Evolutionary conservation across 2,888 invertebrate species (phyloP).

Genomic region (Diploptera punctata): DNA sequence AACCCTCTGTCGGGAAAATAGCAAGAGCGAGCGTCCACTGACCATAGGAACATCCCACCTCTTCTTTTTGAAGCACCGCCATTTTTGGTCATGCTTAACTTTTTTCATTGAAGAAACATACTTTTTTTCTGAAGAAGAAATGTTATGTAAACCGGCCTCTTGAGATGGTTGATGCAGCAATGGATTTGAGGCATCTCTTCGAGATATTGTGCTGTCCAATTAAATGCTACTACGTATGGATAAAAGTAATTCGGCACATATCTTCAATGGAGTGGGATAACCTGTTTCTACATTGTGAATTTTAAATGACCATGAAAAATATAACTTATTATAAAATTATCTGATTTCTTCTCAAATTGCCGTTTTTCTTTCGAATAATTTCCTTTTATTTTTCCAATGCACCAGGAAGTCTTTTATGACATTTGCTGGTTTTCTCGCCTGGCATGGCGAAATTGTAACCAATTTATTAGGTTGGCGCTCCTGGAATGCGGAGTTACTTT

Average conservation of each 20-base stretch:
- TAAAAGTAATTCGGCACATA: neutral
- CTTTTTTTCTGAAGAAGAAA: neutral
- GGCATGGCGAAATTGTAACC: too few species aligned
- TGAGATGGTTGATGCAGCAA: slow-evolving; percentile 8
- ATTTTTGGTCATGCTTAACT: slow-evolving; percentile 26
- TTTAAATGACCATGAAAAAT: too few species aligned
- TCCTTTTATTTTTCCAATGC: too few species aligned
- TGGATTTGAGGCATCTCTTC: neutral
- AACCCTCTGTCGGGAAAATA: neutral
- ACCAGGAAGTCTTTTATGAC: too few species aligned
- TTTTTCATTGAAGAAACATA: neutral
- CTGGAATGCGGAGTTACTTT: too few species aligned
- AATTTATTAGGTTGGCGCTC: too few species aligned
- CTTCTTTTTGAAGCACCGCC: slow-evolving; percentile 14
- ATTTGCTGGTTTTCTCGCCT: too few species aligned
- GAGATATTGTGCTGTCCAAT: neutral
- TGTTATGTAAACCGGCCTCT: neutral
- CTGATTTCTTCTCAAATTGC: too few species aligned
- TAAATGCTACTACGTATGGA: slow-evolving; percentile 9
- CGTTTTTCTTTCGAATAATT: too few species aligned
- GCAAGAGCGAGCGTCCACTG: neutral
- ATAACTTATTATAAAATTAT: too few species aligned
- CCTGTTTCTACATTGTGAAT: neutral
- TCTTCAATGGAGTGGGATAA: neutral
- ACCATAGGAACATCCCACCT: neutral